A percentile compares a stretch with the other conserved stretches of the same genome.
phyloP scores from a whole-genome alignment of 2,797 vertebrate genomes.

The Microchirus variegatus region DNA sequence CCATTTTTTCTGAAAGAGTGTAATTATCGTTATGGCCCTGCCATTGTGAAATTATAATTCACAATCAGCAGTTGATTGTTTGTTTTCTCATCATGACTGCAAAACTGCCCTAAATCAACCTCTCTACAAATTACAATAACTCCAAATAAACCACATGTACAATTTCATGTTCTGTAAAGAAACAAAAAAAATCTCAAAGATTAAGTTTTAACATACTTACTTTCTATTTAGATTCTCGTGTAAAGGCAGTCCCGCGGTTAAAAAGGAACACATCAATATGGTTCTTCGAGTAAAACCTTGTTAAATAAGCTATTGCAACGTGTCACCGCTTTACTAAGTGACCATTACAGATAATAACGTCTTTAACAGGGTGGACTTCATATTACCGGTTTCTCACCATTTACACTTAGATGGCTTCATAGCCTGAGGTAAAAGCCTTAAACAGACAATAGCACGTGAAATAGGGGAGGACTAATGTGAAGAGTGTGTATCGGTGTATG shows the following conservation, averaged over 20 bases:
- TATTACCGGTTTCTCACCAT: conserved; percentile 45
- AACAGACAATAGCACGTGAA: conserved; percentile 26
- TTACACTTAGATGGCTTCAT: conserved; percentile 33
- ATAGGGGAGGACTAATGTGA: conserved; percentile 29
- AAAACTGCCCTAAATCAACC: conserved; percentile 16
- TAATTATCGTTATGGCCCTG: conserved; percentile 17
- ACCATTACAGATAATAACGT: conserved; percentile 65
- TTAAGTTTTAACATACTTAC: conserved; percentile 3
- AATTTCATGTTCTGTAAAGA: conserved; percentile 2
- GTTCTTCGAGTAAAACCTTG: conserved; percentile 45
- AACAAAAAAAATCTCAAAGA: not conserved
- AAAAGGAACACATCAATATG: conserved; percentile 32
- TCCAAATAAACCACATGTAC: conserved; percentile 30
- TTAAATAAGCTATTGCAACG: conserved; percentile 26
- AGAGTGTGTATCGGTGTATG: conserved; percentile 16
- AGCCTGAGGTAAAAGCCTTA: conserved; percentile 44
- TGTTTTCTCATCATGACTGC: conserved; percentile 24
- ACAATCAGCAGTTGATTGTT: conserved; percentile 23
- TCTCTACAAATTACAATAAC: conserved; percentile 29
- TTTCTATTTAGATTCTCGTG: conserved; percentile 16
- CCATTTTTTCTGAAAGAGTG: conserved; percentile 13
- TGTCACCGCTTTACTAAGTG: conserved; percentile 62
- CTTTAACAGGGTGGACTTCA: conserved; percentile 46
- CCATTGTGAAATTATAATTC: conserved; percentile 17
- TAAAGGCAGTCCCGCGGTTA: conserved; percentile 6